Conservation (phyloP, 2,113 vertebrate species). For the Carettochelys insculpta region DNA sequence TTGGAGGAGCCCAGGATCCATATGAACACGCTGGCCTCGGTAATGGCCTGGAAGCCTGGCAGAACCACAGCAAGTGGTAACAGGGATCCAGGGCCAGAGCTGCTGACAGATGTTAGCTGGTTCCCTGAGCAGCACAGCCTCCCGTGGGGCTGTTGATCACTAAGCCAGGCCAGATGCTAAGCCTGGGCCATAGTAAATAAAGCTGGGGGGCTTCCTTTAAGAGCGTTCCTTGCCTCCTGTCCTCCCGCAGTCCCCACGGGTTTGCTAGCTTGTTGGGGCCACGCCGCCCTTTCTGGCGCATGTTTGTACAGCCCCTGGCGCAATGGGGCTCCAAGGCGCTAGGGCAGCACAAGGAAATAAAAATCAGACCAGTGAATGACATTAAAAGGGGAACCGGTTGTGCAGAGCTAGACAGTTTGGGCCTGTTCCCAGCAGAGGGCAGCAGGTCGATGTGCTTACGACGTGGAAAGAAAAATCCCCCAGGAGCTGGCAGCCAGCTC, state of each 20-base stretch:
- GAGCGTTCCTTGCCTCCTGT: no score
- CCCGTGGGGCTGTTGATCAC: neutral
- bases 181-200: neutral
- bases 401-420: neutral
- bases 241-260: neutral
- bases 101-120: neutral
- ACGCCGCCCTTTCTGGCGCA: neutral
- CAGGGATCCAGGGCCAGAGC: neutral
- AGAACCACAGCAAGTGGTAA: neutral
- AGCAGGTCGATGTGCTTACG: neutral
- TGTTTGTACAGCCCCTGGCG: neutral
- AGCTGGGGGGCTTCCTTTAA: neutral
- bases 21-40: no score
- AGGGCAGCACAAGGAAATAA: neutral
- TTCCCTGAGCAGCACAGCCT: neutral
- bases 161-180: neutral
- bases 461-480: neutral
- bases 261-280: neutral
- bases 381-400: neutral
- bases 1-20: neutral
- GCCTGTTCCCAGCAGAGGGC: neutral
- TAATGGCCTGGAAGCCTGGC: no score
- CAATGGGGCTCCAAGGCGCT: neutral
- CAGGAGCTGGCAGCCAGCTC: no score
- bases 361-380: neutral